phyloP scores from a whole-genome alignment of 1,140 invertebrate genomes.

The Psilanteris sp. region DNA sequence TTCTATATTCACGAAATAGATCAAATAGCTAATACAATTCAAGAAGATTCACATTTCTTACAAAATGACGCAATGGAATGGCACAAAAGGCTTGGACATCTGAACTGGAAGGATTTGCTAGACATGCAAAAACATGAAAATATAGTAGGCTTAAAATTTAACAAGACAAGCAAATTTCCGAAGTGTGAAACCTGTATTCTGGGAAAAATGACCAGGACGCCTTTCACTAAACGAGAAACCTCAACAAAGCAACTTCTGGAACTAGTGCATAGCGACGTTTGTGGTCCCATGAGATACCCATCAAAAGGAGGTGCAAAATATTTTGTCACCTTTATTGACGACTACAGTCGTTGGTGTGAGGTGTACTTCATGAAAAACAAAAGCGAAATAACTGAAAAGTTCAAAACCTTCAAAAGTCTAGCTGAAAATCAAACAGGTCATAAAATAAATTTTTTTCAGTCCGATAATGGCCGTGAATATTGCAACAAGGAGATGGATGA shows the following conservation, averaged over 20 bases:
- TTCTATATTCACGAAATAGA: too few species aligned
- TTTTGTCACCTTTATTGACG: neutral
- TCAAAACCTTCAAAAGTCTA: neutral
- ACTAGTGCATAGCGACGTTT: neutral
- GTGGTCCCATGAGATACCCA: neutral
- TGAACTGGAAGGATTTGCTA: too few species aligned
- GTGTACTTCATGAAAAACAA: neutral
- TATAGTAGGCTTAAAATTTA: too few species aligned
- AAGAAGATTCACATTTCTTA: too few species aligned
- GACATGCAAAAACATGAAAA: too few species aligned
- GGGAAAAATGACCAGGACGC: neutral
- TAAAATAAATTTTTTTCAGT: neutral
- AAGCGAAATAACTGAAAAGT: neutral
- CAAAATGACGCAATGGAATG: too few species aligned
- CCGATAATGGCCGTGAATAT: conserved; percentile 1
- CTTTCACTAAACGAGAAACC: neutral
- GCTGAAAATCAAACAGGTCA: neutral
- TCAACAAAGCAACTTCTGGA: neutral
- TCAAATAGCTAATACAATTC: too few species aligned
- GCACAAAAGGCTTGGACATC: too few species aligned
- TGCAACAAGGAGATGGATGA: neutral
- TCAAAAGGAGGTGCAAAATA: neutral
- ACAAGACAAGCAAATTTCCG: neutral
- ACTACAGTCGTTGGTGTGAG: neutral
- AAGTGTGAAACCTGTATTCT: neutral